phyloP scores from a whole-genome alignment of 2,797 vertebrate species.

The Scomberomorus guttatus region DNA sequence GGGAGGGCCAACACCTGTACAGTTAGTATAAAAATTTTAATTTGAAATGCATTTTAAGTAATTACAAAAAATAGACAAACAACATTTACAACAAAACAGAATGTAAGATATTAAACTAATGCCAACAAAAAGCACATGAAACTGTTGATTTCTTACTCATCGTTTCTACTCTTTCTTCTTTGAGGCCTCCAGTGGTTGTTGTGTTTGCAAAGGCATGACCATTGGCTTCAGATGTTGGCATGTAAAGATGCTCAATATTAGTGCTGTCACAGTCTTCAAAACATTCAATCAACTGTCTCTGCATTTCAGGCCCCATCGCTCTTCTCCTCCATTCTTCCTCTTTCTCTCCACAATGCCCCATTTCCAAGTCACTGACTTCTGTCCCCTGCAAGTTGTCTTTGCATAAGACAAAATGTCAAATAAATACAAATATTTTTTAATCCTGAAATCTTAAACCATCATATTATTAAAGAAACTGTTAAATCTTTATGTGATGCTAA shows the following conservation, averaged over 20 bases:
- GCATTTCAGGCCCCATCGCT: not conserved
- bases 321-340: not conserved
- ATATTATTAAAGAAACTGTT: not conserved
- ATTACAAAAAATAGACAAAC: no score
- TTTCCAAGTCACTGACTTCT: not conserved
- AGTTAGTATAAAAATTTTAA: not conserved
- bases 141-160: not conserved
- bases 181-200: not conserved
- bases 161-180: not conserved
- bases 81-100: not conserved
- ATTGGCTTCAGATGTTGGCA: rapidly evolving
- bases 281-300: not conserved
- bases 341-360: no score
- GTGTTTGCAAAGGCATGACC: not conserved
- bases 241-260: not conserved
- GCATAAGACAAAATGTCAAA: conserved; percentile 1
- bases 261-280: not conserved
- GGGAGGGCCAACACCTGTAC: not conserved
- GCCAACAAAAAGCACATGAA: no score
- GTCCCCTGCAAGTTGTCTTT: not conserved
- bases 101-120: no score
- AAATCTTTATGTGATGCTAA: not conserved
- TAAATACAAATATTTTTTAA: not conserved
- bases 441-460: not conserved
- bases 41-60: not conserved